A percentile compares a stretch with the other conserved stretches of the same genome.
Evolutionary conservation across 2,888 invertebrate genomes (phyloP).

Genomic region (Aspidiotus destructor): DNA sequence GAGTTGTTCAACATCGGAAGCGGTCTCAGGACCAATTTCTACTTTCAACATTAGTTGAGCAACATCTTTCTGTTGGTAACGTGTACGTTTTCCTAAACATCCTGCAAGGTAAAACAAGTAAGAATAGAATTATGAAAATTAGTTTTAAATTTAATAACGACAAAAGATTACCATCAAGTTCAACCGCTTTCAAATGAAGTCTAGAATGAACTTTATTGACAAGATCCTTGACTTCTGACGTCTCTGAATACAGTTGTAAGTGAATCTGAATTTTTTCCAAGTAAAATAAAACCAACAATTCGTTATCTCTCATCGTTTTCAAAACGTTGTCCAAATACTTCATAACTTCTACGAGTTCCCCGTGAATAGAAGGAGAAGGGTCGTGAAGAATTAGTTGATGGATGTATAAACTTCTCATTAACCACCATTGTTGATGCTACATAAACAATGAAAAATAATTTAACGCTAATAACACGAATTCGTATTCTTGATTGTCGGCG

Average conservation of each 20-base stretch:
- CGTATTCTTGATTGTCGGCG: too few relatives aligned
- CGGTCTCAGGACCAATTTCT: not conserved
- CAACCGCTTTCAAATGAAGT: constrained; percentile 8
- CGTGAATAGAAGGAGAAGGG: constrained; percentile 55
- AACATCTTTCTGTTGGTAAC: constrained; percentile 69
- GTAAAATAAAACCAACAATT: constrained; percentile 45
- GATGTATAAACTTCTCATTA: constrained; percentile 57
- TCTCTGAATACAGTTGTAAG: constrained; percentile 41
- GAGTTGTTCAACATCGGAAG: not conserved
- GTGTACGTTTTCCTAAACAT: constrained; percentile 79
- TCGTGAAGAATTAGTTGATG: constrained; percentile 73
- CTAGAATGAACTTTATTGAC: constrained; percentile 8
- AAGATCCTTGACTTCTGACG: constrained; percentile 14
- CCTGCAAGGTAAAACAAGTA: constrained; percentile 45
- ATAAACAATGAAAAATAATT: not conserved
- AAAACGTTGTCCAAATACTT: constrained; percentile 42
- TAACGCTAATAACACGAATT: too few relatives aligned
- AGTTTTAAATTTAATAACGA: constrained; percentile 20
- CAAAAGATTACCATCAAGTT: not conserved
- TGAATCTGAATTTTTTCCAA: constrained; percentile 55
- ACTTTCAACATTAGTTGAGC: constrained; percentile 64
- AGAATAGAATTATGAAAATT: constrained; percentile 22
- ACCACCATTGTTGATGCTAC: constrained; percentile 53
- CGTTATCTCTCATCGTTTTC: constrained; percentile 42
- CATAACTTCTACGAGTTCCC: constrained; percentile 49